phyloP scores from a whole-genome alignment of 2,888 invertebrate genomes.

The Melanostoma mellinum region DNA sequence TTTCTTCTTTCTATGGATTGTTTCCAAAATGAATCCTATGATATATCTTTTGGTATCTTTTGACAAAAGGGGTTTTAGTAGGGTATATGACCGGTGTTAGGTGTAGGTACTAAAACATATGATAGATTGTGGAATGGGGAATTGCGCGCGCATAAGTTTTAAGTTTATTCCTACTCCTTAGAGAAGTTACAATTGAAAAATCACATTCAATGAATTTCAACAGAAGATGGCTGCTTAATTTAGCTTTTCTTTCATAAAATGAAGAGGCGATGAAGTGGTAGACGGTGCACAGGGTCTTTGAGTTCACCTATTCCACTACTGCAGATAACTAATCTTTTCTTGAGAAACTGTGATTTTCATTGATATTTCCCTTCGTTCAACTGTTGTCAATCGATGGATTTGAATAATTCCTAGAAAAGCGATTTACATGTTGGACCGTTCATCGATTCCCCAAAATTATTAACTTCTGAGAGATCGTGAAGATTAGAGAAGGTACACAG shows the following conservation, averaged over 20 bases:
- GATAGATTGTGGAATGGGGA: background rate
- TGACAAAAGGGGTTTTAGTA: slow-evolving; percentile 41
- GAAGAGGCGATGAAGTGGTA: background rate
- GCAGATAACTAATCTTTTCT: no score
- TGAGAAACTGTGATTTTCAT: no score
- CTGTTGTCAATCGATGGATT: no score
- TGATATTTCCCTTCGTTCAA: no score
- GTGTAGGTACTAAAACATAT: slow-evolving; percentile 15
- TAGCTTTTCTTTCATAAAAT: slow-evolving; percentile 18
- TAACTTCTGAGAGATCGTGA: no score
- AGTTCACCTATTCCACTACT: no score
- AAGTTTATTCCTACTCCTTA: slow-evolving; percentile 34
- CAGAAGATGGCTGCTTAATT: slow-evolving; percentile 49
- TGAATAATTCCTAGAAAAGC: no score
- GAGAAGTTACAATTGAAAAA: slow-evolving; percentile 54
- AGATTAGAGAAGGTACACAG: no score
- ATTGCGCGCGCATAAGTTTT: slow-evolving; percentile 40
- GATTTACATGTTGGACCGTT: no score
- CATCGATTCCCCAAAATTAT: no score
- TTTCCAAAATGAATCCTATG: slow-evolving; percentile 15
- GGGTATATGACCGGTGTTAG: slow-evolving; percentile 57
- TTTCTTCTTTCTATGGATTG: slow-evolving; percentile 29
- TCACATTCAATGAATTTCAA: slow-evolving; percentile 46
- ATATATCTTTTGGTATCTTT: background rate
- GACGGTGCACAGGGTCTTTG: background rate